Percentiles rank a stretch among this genome's conserved stretches.
Conservation (phyloP, 2,113 vertebrate genomes). For the Aphyosemion australe region DNA sequence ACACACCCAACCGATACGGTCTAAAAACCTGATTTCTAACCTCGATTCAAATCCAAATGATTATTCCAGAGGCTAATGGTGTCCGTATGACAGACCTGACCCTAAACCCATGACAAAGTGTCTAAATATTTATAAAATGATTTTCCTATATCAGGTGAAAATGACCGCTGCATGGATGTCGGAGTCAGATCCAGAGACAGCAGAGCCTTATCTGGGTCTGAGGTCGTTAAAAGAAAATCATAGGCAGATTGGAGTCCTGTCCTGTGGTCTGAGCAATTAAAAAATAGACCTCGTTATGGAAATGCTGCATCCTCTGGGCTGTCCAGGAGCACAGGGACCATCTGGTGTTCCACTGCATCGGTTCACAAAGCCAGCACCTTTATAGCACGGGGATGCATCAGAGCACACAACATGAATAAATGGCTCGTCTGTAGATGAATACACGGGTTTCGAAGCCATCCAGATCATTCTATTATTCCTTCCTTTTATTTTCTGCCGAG, state of each 20-base stretch:
- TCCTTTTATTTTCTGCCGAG: neutral
- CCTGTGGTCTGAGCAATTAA: neutral
- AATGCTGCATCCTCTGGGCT: neutral
- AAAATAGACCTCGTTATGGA: neutral
- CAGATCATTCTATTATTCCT: neutral
- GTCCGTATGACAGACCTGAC: neutral
- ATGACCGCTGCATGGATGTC: too few relatives aligned
- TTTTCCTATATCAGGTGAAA: too few relatives aligned
- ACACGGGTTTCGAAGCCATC: too few relatives aligned
- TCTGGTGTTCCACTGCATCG: neutral
- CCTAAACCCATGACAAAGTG: too few relatives aligned
- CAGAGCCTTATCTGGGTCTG: neutral
- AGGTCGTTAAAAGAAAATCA: too few relatives aligned
- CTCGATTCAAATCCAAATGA: constrained; percentile 26
- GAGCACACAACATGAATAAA: neutral
- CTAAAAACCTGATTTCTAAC: constrained; percentile 40
- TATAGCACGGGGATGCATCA: neutral
- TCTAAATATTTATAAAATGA: too few relatives aligned
- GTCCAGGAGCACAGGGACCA: neutral
- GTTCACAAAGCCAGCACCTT: neutral
- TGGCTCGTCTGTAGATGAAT: too few relatives aligned
- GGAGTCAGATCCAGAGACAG: neutral
- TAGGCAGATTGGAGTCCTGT: neutral
- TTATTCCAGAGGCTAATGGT: constrained; percentile 11
- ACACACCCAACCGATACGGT: constrained; percentile 38